Conservation (phyloP, 1,140 invertebrate species). For the Chironomus striatipennis region DNA sequence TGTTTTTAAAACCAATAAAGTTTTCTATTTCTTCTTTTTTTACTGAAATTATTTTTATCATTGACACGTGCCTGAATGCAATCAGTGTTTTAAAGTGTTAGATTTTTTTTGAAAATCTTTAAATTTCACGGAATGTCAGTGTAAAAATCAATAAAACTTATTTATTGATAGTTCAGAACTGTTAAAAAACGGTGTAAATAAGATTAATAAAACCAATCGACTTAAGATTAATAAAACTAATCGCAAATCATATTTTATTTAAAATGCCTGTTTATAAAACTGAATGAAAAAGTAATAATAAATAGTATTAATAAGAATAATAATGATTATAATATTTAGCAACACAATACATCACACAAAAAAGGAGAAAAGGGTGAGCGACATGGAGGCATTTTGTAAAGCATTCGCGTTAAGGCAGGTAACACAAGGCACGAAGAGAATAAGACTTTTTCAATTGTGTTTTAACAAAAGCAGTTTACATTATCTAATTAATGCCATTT, state of each 20-base stretch:
- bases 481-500: constrained; percentile 14
- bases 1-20: too few species aligned
- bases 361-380: background rate
- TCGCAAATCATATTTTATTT: too few species aligned
- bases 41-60: too few species aligned
- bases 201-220: too few species aligned
- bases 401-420: background rate
- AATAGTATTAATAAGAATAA: background rate
- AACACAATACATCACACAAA: background rate
- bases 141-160: background rate
- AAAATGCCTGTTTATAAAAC: background rate
- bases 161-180: too few species aligned
- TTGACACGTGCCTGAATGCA: too few species aligned
- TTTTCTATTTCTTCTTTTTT: too few species aligned
- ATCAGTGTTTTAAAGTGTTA: too few species aligned
- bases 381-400: background rate
- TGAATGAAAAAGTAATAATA: too few species aligned
- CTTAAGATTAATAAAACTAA: too few species aligned
- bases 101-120: too few species aligned
- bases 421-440: background rate
- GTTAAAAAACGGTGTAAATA: too few species aligned
- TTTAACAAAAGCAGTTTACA: constrained; percentile 8
- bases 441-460: background rate
- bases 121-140: background rate
- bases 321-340: background rate